These are phyloP conservation scores for Microctonus brassicae DNA, from an alignment of 2,888 invertebrate genomes.

Conservation along the genomic window DNA sequence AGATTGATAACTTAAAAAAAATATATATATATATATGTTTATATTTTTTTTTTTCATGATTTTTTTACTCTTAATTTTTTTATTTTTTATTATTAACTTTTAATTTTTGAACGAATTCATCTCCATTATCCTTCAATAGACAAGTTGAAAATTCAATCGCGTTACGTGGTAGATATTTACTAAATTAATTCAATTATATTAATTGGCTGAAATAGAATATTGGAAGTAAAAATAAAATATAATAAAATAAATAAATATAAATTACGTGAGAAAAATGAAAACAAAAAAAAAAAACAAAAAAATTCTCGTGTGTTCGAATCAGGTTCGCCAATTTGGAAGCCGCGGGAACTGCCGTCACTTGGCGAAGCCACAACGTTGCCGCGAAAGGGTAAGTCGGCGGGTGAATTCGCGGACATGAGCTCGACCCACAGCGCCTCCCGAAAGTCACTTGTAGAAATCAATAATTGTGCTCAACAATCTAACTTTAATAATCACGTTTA, in stretches of 20 bases:
- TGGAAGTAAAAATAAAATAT: neutral
- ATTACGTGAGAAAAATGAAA: slow-evolving; percentile 31
- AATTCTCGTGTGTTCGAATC: slow-evolving; percentile 57
- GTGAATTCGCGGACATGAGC: slow-evolving; percentile 70
- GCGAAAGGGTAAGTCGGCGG: slow-evolving; percentile 73
- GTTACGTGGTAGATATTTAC: neutral
- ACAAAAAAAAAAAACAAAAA: slow-evolving; percentile 33
- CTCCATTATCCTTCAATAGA: neutral
- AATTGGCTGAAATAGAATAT: slow-evolving; percentile 6
- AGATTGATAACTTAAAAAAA: slow-evolving; percentile 15
- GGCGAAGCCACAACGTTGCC: slow-evolving; percentile 77
- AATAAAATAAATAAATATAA: neutral
- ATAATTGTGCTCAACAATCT: slow-evolving; percentile 69
- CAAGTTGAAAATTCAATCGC: neutral
- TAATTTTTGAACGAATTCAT: neutral
- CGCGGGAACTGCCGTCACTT: slow-evolving; percentile 82
- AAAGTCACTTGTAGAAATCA: slow-evolving; percentile 74
- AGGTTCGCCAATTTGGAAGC: slow-evolving; percentile 99
- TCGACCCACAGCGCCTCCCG: slow-evolving; percentile 73
- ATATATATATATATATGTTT: neutral
- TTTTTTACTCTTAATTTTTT: neutral
- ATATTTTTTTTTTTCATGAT: neutral
- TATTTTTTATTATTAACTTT: neutral
- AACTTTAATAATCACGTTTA: slow-evolving; percentile 70
- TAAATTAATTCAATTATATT: neutral